These are phyloP conservation scores for Anoplophora glabripennis DNA, from an alignment of 1,140 invertebrate species.

Conservation along the genomic window DNA sequence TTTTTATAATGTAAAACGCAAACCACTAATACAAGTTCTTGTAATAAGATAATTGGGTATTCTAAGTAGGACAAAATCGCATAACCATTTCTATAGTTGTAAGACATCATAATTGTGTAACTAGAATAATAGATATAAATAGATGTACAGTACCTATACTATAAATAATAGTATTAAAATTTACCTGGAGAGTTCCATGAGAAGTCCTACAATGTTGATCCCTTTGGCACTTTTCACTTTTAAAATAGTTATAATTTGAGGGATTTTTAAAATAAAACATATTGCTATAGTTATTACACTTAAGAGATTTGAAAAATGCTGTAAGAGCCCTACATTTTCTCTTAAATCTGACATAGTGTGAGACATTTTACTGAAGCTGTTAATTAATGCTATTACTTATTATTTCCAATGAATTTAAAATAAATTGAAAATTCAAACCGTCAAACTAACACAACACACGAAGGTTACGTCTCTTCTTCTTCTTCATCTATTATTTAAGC, in stretches of 20 bases:
- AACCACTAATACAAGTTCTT: constrained; percentile 65
- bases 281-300: constrained; percentile 65
- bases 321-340: constrained; percentile 2
- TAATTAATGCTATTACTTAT: too few relatives aligned
- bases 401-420: too few relatives aligned
- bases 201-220: constrained; percentile 60
- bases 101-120: constrained; percentile 66
- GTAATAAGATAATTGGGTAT: constrained; percentile 67
- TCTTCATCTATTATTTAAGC: too few relatives aligned
- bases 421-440: too few relatives aligned
- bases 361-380: too few relatives aligned
- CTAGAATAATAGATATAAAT: constrained; percentile 53
- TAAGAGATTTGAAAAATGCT: constrained; percentile 56
- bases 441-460: too few relatives aligned
- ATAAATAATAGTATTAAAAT: constrained; percentile 14
- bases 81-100: constrained; percentile 68
- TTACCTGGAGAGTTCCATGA: constrained; percentile 67
- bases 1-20: constrained; percentile 61
- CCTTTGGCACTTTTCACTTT: constrained; percentile 59
- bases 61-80: constrained; percentile 68
- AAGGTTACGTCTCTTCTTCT: too few relatives aligned
- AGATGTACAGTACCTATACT: background rate
- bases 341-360: too few relatives aligned
- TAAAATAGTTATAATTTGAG: constrained; percentile 64
- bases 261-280: constrained; percentile 68